These are phyloP conservation scores for Cheilosia vulpina DNA, from an alignment of 2,888 invertebrate species.

Conservation along the genomic window DNA sequence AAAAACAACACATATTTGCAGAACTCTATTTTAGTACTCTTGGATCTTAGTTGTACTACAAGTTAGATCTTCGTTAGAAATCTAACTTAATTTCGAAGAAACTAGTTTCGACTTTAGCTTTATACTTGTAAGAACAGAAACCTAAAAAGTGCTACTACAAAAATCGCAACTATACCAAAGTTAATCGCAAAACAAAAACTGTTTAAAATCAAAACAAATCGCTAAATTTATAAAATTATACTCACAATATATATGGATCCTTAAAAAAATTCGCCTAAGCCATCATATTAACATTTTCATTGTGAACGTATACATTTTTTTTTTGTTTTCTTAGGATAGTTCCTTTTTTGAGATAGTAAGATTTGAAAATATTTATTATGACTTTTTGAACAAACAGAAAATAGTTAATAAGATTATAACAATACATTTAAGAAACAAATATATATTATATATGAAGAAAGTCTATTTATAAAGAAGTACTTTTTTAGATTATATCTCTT, in stretches of 20 bases:
- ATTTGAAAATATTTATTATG: constrained; percentile 35
- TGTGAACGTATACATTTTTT: background rate
- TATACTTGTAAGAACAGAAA: background rate
- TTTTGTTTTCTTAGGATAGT: background rate
- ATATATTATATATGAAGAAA: constrained; percentile 20
- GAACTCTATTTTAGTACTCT: constrained; percentile 57
- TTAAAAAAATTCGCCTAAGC: constrained; percentile 26
- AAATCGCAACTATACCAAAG: constrained; percentile 7
- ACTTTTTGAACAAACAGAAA: constrained; percentile 4
- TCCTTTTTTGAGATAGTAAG: constrained; percentile 18
- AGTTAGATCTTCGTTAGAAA: constrained; percentile 12
- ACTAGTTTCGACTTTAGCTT: background rate
- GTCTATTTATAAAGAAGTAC: constrained; percentile 43
- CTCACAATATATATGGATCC: constrained; percentile 4
- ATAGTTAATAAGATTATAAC: constrained; percentile 7
- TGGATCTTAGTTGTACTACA: constrained; percentile 32
- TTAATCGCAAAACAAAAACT: background rate
- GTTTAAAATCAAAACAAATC: constrained; percentile 18
- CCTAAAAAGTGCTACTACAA: background rate
- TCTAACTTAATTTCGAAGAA: constrained; percentile 24
- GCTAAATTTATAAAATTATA: constrained; percentile 16
- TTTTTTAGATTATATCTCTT: constrained; percentile 45
- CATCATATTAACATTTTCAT: constrained; percentile 6
- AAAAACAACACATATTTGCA: constrained; percentile 33
- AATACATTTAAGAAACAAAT: constrained; percentile 16